Evolutionary conservation across 1,140 invertebrate species (phyloP).

Genomic region (Watersipora subatra): DNA sequence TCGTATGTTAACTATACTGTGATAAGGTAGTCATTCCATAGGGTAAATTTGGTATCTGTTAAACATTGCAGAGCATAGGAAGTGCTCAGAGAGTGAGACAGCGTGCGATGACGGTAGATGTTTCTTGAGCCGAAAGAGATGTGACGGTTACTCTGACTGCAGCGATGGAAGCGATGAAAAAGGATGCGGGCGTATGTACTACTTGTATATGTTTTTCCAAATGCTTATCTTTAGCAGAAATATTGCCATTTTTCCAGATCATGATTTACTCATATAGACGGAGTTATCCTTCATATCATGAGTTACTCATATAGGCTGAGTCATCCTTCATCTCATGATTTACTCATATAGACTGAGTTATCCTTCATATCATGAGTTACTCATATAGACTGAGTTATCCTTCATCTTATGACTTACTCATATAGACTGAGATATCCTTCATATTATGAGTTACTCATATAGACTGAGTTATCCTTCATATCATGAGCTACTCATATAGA

Average conservation of each 20-base stretch:
- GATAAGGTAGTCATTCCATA: background rate
- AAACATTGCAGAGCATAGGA: background rate
- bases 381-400: too few species aligned
- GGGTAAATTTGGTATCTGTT: constrained; percentile 5
- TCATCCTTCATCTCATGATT: background rate
- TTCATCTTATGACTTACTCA: too few species aligned
- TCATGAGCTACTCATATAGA: too few species aligned
- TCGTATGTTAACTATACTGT: background rate
- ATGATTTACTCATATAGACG: background rate
- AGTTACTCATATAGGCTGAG: background rate
- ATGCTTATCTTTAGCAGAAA: background rate
- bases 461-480: too few species aligned
- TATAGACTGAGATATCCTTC: too few species aligned
- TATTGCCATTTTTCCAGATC: background rate
- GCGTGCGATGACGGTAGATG: constrained; percentile 23
- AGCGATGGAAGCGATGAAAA: constrained; percentile 43
- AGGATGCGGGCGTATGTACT: background rate
- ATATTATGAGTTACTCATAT: too few species aligned
- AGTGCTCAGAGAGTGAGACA: background rate
- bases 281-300: background rate
- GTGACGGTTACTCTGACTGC: constrained; percentile 44
- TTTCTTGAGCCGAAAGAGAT: constrained; percentile 32
- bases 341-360: background rate
- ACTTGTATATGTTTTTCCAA: background rate
- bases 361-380: background rate